A percentile compares a stretch with the other conserved stretches of the same genome.
phyloP scores from a whole-genome alignment of 2,888 invertebrate genomes.

The Hemaris fuciformis region DNA sequence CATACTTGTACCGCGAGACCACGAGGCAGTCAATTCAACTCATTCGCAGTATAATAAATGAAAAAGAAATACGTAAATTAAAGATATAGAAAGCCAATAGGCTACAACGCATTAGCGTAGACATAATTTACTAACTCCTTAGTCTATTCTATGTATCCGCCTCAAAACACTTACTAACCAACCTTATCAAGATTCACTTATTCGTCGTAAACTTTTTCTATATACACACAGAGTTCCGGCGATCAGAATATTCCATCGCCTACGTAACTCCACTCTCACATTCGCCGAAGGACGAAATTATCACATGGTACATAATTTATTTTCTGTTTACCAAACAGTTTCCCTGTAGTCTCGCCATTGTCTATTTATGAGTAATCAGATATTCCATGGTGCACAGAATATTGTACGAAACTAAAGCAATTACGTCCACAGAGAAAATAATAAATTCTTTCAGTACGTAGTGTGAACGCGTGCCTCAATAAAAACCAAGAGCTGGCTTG shows the following conservation, averaged over 20 bases:
- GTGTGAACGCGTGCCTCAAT: slow-evolving; percentile 29
- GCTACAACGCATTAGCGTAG: too few species aligned
- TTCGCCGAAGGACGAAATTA: not conserved
- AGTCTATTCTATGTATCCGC: too few species aligned
- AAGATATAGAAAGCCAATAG: too few species aligned
- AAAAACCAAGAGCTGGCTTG: slow-evolving; percentile 26
- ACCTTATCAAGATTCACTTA: not conserved
- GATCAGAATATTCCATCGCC: not conserved
- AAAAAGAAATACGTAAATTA: too few species aligned
- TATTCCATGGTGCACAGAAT: slow-evolving; percentile 9
- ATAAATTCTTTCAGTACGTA: slow-evolving; percentile 28
- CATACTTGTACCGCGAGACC: too few species aligned
- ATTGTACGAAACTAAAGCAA: slow-evolving; percentile 7
- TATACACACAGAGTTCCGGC: not conserved
- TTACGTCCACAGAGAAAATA: slow-evolving; percentile 15
- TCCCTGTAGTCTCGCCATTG: not conserved
- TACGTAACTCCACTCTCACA: not conserved
- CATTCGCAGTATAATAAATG: too few species aligned
- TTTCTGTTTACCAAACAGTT: not conserved
- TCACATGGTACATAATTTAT: not conserved
- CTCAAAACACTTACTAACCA: not conserved
- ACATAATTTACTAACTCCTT: too few species aligned
- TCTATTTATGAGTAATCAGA: slow-evolving; percentile 9
- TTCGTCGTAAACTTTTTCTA: not conserved
- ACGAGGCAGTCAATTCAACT: too few species aligned